Evolutionary conservation across 2,797 vertebrate species (phyloP).

Genomic region (Tachyglossus aculeatus): DNA sequence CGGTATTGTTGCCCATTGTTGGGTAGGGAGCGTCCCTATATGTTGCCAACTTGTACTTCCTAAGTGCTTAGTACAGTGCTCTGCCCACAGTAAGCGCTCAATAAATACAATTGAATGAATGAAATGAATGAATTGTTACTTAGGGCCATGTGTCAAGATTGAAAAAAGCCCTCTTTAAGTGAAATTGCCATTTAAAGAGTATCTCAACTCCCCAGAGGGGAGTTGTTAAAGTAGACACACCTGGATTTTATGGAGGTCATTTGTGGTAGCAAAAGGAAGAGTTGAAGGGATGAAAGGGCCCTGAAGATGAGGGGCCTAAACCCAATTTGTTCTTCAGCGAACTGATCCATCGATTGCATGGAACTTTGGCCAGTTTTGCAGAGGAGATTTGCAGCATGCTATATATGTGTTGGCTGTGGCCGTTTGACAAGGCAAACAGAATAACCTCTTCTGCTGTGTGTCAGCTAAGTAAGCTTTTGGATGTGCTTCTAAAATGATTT

Average conservation of each 20-base stretch:
- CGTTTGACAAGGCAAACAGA: slow-evolving; percentile 34
- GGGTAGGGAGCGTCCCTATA: too few species aligned
- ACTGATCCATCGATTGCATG: not conserved
- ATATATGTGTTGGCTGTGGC: slow-evolving; percentile 28
- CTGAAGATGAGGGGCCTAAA: not conserved
- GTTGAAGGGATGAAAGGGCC: not conserved
- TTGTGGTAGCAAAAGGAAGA: not conserved
- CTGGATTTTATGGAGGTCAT: not conserved
- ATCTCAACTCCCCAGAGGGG: too few species aligned
- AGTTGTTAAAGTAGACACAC: too few species aligned
- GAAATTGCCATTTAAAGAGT: too few species aligned
- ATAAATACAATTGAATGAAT: too few species aligned
- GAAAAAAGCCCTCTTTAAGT: too few species aligned
- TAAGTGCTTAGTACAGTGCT: too few species aligned
- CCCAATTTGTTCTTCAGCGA: slow-evolving; percentile 10
- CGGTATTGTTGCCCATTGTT: too few species aligned
- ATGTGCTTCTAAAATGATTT: slow-evolving; percentile 54
- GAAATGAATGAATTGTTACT: too few species aligned
- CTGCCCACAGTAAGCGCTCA: too few species aligned
- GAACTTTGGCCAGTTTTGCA: slow-evolving; percentile 21
- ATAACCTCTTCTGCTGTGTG: slow-evolving; percentile 42
- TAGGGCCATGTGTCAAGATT: too few species aligned
- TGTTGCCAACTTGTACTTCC: too few species aligned
- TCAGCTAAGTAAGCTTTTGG: slow-evolving; percentile 62
- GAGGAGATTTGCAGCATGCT: slow-evolving; percentile 37